Percentiles rank a stretch among this genome's conserved stretches.
Conservation (phyloP, 2,113 vertebrate species). For the Cephalopholis sonnerati region DNA sequence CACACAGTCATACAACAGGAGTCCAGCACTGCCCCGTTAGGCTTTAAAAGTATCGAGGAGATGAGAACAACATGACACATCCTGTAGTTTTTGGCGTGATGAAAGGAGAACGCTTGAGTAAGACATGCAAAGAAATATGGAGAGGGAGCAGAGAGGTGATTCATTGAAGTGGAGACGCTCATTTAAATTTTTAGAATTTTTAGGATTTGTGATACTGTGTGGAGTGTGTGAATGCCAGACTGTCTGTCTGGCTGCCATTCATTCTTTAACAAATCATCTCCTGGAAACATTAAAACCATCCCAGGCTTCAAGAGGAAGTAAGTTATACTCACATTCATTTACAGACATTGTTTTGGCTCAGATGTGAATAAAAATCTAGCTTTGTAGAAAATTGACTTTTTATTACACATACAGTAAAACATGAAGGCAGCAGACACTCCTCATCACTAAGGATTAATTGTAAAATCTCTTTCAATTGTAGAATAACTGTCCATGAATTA, state of each 20-base stretch:
- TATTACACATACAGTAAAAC: neutral
- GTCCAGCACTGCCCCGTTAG: slow-evolving; percentile 27
- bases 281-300: slow-evolving; percentile 36
- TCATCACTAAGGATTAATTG: neutral
- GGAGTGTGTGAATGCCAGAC: slow-evolving; percentile 18
- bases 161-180: slow-evolving; percentile 48
- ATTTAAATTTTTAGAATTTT: slow-evolving; percentile 49
- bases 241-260: slow-evolving; percentile 31
- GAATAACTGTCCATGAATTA: slow-evolving; percentile 1
- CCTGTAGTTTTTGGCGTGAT: slow-evolving; percentile 38
- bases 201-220: slow-evolving; percentile 17
- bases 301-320: slow-evolving; percentile 15
- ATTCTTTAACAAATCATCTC: slow-evolving; percentile 47
- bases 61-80: slow-evolving; percentile 14
- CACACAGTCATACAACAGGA: neutral
- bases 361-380: slow-evolving; percentile 1
- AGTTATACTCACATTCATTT: slow-evolving; percentile 12
- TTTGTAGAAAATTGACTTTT: neutral
- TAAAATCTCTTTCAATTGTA: neutral
- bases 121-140: slow-evolving; percentile 25
- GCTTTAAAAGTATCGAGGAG: slow-evolving; percentile 17
- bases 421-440: slow-evolving; percentile 18
- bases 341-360: slow-evolving; percentile 12
- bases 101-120: slow-evolving; percentile 14
- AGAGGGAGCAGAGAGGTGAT: slow-evolving; percentile 22